Evolutionary conservation across 1,140 invertebrate species (phyloP).

Genomic region (Sitobion miscanthi): DNA sequence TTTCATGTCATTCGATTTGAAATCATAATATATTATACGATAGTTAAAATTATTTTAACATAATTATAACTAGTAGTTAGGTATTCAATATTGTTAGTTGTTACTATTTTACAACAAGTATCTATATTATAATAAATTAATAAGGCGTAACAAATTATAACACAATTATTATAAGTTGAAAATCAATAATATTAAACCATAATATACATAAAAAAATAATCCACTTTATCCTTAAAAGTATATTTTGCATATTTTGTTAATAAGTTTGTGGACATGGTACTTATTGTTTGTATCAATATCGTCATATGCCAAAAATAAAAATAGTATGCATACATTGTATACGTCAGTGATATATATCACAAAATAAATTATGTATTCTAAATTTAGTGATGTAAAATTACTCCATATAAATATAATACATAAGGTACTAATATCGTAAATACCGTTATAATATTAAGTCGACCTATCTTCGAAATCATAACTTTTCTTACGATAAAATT

Average conservation of each 20-base stretch:
- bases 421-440: background rate
- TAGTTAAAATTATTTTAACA: background rate
- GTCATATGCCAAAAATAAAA: background rate
- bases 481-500: background rate
- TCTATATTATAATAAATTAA: background rate
- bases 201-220: background rate
- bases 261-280: background rate
- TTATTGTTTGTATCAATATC: slow-evolving; percentile 9
- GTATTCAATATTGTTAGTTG: background rate
- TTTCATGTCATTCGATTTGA: slow-evolving; percentile 24
- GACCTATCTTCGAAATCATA: background rate
- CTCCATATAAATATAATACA: background rate
- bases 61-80: background rate
- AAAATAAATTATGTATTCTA: background rate
- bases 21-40: background rate
- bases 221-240: background rate
- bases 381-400: background rate
- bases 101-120: background rate
- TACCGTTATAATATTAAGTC: background rate
- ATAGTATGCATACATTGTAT: background rate
- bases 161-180: background rate
- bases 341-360: background rate
- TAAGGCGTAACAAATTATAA: background rate
- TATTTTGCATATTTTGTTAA: background rate
- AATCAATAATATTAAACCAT: background rate